Evolutionary conservation across 2,113 vertebrate species (phyloP).

Genomic region (Alligator mississippiensis): DNA sequence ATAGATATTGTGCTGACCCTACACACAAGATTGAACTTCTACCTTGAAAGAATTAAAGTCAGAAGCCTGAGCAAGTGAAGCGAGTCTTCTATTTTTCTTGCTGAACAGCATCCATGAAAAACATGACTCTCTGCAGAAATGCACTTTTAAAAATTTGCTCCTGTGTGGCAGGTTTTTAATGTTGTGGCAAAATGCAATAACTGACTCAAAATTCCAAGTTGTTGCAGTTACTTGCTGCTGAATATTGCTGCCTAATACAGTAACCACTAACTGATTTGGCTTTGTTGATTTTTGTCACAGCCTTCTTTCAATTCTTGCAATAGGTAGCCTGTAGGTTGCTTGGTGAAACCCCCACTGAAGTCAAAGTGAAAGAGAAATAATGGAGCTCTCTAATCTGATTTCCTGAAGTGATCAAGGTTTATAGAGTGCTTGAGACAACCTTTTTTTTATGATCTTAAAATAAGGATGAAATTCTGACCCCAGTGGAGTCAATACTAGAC

Average conservation of each 20-base stretch:
- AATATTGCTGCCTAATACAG: not conserved
- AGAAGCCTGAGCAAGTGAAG: not conserved
- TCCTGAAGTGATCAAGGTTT: not conserved
- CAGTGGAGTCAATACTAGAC: not conserved
- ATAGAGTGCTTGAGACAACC: not conserved
- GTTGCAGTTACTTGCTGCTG: not conserved
- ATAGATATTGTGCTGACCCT: not conserved
- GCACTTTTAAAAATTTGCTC: not conserved
- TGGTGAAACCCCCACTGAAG: not conserved
- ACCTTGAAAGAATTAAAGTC: not conserved
- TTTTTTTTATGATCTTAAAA: not conserved
- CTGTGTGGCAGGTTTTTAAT: not conserved
- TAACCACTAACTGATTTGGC: not conserved
- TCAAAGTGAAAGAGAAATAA: not conserved
- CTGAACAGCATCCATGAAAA: not conserved
- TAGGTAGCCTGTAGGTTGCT: not conserved
- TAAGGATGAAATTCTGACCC: not conserved
- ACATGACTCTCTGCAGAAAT: not conserved
- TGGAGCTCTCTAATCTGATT: not conserved
- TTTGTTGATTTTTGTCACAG: not conserved
- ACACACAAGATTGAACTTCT: not conserved
- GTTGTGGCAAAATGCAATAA: not conserved
- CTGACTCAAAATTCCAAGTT: not conserved
- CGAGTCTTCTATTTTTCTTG: not conserved
- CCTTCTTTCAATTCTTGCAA: not conserved